Percentiles rank a stretch among this genome's conserved stretches.
Evolutionary conservation across 2,888 invertebrate species (phyloP).

Genomic region (Dynastes grantii): DNA sequence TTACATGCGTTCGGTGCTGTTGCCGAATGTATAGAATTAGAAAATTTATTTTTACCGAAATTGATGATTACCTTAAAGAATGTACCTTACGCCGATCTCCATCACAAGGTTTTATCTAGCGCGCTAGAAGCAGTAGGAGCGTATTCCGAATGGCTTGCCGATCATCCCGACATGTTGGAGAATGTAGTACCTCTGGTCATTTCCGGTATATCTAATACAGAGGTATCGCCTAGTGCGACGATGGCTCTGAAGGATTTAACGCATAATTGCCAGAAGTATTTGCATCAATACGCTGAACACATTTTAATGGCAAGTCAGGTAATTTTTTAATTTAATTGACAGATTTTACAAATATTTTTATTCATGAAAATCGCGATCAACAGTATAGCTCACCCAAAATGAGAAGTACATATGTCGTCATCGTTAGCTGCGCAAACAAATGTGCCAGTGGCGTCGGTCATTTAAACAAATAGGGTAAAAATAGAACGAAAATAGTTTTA

Average conservation of each 20-base stretch:
- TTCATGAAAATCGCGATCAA: no score
- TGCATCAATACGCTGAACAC: conserved; percentile 84
- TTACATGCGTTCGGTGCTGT: conserved; percentile 79
- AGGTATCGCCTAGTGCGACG: conserved; percentile 86
- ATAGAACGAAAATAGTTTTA: no score
- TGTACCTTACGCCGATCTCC: conserved; percentile 77
- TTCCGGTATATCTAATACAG: conserved; percentile 77
- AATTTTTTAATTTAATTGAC: conserved; percentile 44
- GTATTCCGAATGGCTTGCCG: conserved; percentile 89
- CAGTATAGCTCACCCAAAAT: no score
- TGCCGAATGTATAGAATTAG: conserved; percentile 76
- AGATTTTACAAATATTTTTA: no score
- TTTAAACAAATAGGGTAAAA: no score
- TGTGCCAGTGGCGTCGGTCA: no score
- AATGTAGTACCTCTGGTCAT: conserved; percentile 80
- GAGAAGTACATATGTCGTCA: no score
- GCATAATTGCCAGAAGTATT: conserved; percentile 83
- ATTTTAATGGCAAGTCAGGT: conserved; percentile 82
- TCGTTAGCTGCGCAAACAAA: no score
- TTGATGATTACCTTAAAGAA: conserved; percentile 76
- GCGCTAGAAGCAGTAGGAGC: conserved; percentile 86
- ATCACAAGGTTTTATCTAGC: conserved; percentile 77
- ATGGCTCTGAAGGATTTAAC: conserved; percentile 92
- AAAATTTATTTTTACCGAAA: conserved; percentile 74
- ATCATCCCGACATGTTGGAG: conserved; percentile 79